A percentile compares a stretch with the other conserved stretches of the same genome.
These are phyloP conservation scores for Macroramphosus scolopax DNA, from an alignment of 2,797 vertebrate species.

Conservation along the genomic window DNA sequence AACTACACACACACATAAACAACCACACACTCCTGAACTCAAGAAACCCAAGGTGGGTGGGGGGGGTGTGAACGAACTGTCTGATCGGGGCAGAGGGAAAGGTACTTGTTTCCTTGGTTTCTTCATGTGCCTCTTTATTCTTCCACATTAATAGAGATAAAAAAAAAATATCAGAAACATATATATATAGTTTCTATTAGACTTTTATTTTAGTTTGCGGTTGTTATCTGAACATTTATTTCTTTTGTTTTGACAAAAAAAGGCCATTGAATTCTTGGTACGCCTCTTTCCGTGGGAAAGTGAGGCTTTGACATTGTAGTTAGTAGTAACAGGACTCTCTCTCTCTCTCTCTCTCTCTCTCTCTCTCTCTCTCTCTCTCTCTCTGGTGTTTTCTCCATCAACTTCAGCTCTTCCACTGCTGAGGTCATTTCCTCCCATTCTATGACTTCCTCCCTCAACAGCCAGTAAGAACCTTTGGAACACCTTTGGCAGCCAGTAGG, in stretches of 20 bases:
- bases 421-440: slow-evolving; percentile 68
- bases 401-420: slow-evolving; percentile 62
- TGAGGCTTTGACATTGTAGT: slow-evolving; percentile 45
- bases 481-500: slow-evolving; percentile 50
- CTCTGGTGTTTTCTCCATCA: slow-evolving; percentile 51
- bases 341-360: slow-evolving; percentile 21
- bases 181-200: slow-evolving; percentile 51
- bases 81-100: slow-evolving; percentile 34
- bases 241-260: slow-evolving; percentile 51
- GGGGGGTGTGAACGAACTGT: slow-evolving; percentile 19
- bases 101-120: slow-evolving; percentile 73
- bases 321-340: slow-evolving; percentile 33
- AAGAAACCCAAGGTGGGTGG: not conserved
- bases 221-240: slow-evolving; percentile 60
- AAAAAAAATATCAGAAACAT: slow-evolving; percentile 29
- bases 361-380: slow-evolving; percentile 13
- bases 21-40: too few species aligned
- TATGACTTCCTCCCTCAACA: slow-evolving; percentile 58
- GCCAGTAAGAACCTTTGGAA: slow-evolving; percentile 52
- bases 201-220: slow-evolving; percentile 66
- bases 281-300: slow-evolving; percentile 49
- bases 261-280: too few species aligned
- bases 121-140: slow-evolving; percentile 80
- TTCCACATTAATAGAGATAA: slow-evolving; percentile 50
- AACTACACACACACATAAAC: slow-evolving; percentile 18